A percentile compares a stretch with the other conserved stretches of the same genome.
phyloP scores from a whole-genome alignment of 1,140 invertebrate species.

The Stegodyphus mimosarum region DNA sequence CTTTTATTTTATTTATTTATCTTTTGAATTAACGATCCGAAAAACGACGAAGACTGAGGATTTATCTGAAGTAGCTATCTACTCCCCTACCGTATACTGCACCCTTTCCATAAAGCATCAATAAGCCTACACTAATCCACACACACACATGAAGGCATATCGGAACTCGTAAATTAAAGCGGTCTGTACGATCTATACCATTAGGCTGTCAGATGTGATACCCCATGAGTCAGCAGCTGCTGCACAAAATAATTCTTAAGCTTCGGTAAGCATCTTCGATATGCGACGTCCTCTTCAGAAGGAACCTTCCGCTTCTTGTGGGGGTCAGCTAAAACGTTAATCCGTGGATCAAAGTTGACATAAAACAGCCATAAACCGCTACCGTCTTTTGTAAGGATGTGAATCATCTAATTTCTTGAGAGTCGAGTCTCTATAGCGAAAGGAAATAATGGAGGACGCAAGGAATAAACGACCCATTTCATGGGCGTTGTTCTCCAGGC shows the following conservation, averaged over 20 bases:
- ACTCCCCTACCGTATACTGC: too few species aligned
- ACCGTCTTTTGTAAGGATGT: conserved; percentile 2
- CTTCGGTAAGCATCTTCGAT: neutral
- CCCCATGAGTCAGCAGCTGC: neutral
- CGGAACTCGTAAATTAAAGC: too few species aligned
- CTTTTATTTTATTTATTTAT: too few species aligned
- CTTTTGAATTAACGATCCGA: too few species aligned
- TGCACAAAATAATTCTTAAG: neutral
- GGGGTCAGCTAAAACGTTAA: neutral
- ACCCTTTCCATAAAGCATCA: too few species aligned
- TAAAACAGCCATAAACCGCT: neutral
- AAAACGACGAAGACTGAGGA: too few species aligned
- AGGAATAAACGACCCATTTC: neutral
- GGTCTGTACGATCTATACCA: too few species aligned
- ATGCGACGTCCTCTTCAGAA: too few species aligned
- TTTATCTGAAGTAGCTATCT: too few species aligned
- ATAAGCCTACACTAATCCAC: too few species aligned
- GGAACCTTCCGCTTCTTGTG: neutral
- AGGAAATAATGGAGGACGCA: neutral
- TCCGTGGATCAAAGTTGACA: neutral
- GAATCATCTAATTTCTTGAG: neutral
- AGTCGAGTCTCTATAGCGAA: neutral
- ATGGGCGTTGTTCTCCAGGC: conserved; percentile 30
- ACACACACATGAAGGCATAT: too few species aligned
- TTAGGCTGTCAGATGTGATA: neutral